A percentile compares a stretch with the other conserved stretches of the same genome.
Conservation (phyloP, 2,113 vertebrate genomes). For the Limnothrissa miodon region DNA sequence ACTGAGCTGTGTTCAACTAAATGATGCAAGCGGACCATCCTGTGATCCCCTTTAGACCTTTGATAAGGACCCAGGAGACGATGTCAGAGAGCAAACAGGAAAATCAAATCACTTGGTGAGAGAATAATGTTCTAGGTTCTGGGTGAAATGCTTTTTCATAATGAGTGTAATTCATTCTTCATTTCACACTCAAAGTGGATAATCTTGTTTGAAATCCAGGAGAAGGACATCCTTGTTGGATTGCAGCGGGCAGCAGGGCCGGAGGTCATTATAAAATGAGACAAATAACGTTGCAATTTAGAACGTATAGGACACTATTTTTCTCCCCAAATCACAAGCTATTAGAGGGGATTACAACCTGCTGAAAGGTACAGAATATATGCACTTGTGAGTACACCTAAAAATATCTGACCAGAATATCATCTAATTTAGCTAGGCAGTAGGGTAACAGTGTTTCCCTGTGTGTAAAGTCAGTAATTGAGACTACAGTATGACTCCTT, state of each 20-base stretch:
- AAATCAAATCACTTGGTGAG: neutral
- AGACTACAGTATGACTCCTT: neutral
- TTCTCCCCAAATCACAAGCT: neutral
- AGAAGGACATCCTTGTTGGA: neutral
- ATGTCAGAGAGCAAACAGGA: neutral
- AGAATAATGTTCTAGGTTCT: neutral
- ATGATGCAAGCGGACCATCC: neutral
- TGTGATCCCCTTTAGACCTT: neutral
- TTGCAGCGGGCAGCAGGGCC: neutral
- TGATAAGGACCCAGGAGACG: neutral
- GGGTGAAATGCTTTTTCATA: neutral
- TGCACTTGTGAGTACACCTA: neutral
- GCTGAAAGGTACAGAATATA: neutral
- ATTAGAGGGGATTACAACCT: neutral
- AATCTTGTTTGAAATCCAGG: conserved; percentile 21
- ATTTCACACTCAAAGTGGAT: neutral
- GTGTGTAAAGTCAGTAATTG: neutral
- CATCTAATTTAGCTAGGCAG: neutral
- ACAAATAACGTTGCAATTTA: neutral
- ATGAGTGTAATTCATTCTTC: neutral
- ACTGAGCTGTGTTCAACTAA: neutral
- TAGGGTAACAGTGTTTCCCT: neutral
- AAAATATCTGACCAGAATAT: neutral
- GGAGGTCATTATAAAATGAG: neutral
- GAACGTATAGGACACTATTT: neutral